Base-by-base conservation (phyloP, 2,888 invertebrate genomes). In the Mesodorylaimus sp. region DNA sequence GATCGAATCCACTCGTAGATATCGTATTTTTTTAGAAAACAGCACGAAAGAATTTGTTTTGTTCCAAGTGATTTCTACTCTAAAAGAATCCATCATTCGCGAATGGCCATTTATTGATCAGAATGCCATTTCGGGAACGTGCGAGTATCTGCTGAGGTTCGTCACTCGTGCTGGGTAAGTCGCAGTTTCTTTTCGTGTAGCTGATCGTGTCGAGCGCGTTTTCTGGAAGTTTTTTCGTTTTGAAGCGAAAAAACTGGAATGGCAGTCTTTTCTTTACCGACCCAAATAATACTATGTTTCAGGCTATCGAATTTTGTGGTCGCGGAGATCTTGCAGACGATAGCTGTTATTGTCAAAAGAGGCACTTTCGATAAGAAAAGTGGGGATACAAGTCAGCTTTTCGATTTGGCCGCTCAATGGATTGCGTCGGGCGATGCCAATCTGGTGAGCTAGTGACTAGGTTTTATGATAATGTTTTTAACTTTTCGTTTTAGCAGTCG, bases 281-380 rank as follows among this genome's bases (percentile, higher is more conserved):
- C 27, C 3, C 5, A 19, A n/a, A 16, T 47, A 44, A 27, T 38
- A 32, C 49, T 38, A 10, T 32, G 48, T 28, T 59, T 13, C 53
- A 60, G 80, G 73, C 44, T 61, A n/a, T 56, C 59, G 13, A 45
- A 47, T 32, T 64, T 55, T 51, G 60, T 60, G 10, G 48, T 55
- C 21, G 52, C 58, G 19, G 59, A 59, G 48, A 62, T 67, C 63
- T 70, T 67, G 23, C 68, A 80, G 74, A 79, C 81, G 45, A 79
- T 87, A 59, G 84, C 85, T 13, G 83, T 87, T 52, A 84, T 87
- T 68, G 77, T 87, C 21, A 88, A 88, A 71, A 74, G 85, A 61
- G 79, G 78, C 21, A 81, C 81, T 61, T 75, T 84, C 37, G 80
- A 81, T 59, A 47, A 52, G 19, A 58, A 58, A 51, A 56, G 57